Conservation (phyloP, 2,888 invertebrate genomes). For the Toxonevra muliebris region DNA sequence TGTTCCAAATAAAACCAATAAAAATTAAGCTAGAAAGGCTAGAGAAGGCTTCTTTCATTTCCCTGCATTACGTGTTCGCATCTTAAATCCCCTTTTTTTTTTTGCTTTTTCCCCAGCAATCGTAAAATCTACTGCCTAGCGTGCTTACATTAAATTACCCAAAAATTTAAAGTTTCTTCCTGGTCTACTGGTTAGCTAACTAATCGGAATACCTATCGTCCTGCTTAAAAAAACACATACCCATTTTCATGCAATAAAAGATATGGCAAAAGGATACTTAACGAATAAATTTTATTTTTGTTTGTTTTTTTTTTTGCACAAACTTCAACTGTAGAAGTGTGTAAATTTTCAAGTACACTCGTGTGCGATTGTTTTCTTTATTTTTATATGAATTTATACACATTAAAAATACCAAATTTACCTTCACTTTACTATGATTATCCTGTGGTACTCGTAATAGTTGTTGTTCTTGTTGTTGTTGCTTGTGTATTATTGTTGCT, state of each 20-base stretch:
- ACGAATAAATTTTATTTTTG: neutral
- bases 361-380: neutral
- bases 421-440: no score
- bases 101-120: neutral
- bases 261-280: neutral
- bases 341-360: neutral
- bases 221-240: no score
- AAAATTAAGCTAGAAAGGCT: no score
- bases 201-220: no score
- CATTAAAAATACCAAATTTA: no score
- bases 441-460: neutral
- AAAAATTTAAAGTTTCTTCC: no score
- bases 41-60: no score
- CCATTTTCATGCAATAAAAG: no score
- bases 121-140: neutral
- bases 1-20: no score
- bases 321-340: neutral
- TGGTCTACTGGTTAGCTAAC: no score
- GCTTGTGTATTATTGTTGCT: neutral
- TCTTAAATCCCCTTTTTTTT: neutral
- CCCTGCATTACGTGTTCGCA: no score
- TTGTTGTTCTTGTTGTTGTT: neutral
- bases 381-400: neutral
- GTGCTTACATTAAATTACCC: no score
- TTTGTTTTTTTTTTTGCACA: neutral